Base-by-base conservation (phyloP, 2,797 vertebrate species). In the Clarias platycephalus region DNA sequence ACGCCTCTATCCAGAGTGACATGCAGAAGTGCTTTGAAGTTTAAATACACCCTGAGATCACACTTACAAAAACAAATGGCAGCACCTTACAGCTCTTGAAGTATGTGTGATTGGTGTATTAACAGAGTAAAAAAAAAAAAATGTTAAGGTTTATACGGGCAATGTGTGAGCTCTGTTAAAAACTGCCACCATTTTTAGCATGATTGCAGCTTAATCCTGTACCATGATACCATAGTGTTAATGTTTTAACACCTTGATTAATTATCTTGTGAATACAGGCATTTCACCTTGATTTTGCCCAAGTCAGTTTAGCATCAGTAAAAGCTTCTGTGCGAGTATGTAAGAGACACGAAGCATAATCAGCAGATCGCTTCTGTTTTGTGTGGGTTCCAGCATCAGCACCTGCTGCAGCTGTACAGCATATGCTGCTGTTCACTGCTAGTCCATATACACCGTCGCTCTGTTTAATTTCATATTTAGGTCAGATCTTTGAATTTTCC, bases 261-360 rank as follows among this genome's bases (percentile, higher is more conserved):
- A 84, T 84, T 78, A 26, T 24, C 22, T 44, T 44, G 12, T 49
- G 40, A 49, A n/a, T 44, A 1, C 60, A 24, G 66, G 24, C 90
- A 87, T 88, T 84, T 91, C 83, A 89, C 87, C 81, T 87, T 89
- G 74, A 89, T 66, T 34, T 31, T 67, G 16, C 68, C 40, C 40
- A 49, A n/a, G 40, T 49, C 6, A 53, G 8, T 12, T 71, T 49
- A 71, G 62, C 74, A 86, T 53, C 24, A 88, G 79, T 77, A 79
- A 79, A 78, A 34, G 22, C 76, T 44, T 67, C 31, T 67, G 28
- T 77, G 31, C 82, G 58, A 71, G 82, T 62, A 18, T 82, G 68
- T 70, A 9, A 58, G 84, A 67, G 83, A 89, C 80, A 85, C 26
- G 74, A 81, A 80, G 77, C 84, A 49, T 67, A 72, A 82, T 86